Evolutionary conservation across 2,113 vertebrate genomes (phyloP).

Genomic region (Ahaetulla prasina): DNA sequence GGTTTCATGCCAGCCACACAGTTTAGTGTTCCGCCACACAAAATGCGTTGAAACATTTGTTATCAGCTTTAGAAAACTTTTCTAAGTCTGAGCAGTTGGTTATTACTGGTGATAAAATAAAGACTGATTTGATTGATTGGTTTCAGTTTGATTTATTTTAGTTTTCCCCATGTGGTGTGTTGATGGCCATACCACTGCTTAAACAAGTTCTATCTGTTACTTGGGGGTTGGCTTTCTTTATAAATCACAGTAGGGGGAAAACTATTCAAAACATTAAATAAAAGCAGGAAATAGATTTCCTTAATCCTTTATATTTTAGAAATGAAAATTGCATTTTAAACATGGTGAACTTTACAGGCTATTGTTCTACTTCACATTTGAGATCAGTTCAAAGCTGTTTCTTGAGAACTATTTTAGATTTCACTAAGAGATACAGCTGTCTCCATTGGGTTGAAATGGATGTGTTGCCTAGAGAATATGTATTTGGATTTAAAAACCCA

Average conservation of each 20-base stretch:
- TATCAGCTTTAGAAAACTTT: neutral
- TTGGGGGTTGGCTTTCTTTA: neutral
- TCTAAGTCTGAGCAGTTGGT: neutral
- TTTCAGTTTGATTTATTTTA: neutral
- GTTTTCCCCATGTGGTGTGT: neutral
- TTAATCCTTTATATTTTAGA: neutral
- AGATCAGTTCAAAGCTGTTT: neutral
- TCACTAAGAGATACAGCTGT: neutral
- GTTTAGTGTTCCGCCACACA: neutral
- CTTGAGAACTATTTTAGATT: neutral
- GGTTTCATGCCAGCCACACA: neutral
- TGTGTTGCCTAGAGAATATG: neutral
- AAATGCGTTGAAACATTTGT: neutral
- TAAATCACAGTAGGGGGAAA: neutral
- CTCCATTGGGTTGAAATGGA: neutral
- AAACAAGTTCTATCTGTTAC: neutral
- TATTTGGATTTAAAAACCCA: neutral
- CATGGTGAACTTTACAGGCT: neutral
- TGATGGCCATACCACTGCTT: neutral
- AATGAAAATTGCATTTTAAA: neutral
- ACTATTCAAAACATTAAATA: neutral
- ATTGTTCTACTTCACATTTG: neutral
- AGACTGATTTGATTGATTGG: neutral
- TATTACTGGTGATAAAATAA: conserved; percentile 14
- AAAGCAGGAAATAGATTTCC: neutral